phyloP scores from a whole-genome alignment of 2,888 invertebrate species.

The Noctua janthe region DNA sequence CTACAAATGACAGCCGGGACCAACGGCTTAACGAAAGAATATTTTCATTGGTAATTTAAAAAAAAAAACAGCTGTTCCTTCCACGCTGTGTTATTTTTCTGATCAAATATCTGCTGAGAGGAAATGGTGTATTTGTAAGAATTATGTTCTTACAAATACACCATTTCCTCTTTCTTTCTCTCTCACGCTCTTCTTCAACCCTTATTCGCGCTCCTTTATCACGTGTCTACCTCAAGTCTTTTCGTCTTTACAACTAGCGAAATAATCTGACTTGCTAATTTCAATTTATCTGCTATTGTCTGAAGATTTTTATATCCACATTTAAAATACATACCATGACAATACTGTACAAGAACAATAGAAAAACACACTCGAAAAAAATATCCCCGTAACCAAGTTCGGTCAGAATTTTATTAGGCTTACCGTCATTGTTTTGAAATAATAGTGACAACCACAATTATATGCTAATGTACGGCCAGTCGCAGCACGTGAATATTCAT shows the following conservation, averaged over 20 bases:
- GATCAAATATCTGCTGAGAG: no score
- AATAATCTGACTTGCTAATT: neutral
- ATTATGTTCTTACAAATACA: no score
- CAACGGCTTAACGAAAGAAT: no score
- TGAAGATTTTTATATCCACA: no score
- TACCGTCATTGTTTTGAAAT: slow-evolving; percentile 61
- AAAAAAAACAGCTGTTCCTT: no score
- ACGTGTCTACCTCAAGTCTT: neutral
- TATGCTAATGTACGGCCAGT: slow-evolving; percentile 66
- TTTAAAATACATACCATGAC: neutral
- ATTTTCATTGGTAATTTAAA: no score
- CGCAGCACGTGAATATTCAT: slow-evolving; percentile 67
- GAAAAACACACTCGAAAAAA: neutral
- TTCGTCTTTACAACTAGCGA: no score
- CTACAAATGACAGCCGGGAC: no score
- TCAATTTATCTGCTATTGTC: neutral
- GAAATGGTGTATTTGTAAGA: no score
- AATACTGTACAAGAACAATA: neutral
- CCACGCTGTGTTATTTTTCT: no score
- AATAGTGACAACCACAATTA: slow-evolving; percentile 69
- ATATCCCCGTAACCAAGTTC: neutral
- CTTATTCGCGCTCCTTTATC: no score
- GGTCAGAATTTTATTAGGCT: slow-evolving; percentile 31
- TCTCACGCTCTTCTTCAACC: neutral
- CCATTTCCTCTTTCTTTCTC: neutral